Evolutionary conservation across 2,888 invertebrate species (phyloP).

Genomic region (Geotrupes spiniger): DNA sequence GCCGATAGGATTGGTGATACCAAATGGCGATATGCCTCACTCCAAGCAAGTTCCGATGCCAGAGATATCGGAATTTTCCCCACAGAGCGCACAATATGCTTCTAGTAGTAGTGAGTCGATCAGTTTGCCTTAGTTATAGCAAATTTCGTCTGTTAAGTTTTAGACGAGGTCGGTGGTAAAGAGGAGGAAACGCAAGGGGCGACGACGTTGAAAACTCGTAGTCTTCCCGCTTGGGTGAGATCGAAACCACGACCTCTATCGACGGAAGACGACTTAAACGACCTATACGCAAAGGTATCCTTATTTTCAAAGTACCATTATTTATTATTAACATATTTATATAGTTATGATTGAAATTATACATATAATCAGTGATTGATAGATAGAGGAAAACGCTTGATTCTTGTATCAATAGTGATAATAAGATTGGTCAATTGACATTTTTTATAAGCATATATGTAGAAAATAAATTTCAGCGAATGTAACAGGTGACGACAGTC

Average conservation of each 20-base stretch:
- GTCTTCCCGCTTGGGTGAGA: constrained; percentile 69
- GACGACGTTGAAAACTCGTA: constrained; percentile 58
- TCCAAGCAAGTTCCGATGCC: constrained; percentile 47
- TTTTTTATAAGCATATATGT: too few relatives aligned
- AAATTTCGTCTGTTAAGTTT: constrained; percentile 49
- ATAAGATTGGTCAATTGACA: too few relatives aligned
- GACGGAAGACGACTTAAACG: constrained; percentile 66
- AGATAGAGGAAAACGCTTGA: too few relatives aligned
- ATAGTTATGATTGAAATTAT: too few relatives aligned
- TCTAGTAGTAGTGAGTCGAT: constrained; percentile 63
- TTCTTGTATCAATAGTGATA: too few relatives aligned
- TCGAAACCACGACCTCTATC: constrained; percentile 67
- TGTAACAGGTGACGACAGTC: too few relatives aligned
- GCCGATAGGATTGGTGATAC: constrained; percentile 44
- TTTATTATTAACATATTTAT: too few relatives aligned
- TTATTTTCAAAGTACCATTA: too few relatives aligned
- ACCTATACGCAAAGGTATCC: constrained; percentile 69
- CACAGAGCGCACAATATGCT: constrained; percentile 58
- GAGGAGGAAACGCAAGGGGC: constrained; percentile 52
- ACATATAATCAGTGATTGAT: too few relatives aligned
- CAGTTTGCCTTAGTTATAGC: neutral
- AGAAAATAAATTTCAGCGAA: too few relatives aligned
- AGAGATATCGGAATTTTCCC: constrained; percentile 55
- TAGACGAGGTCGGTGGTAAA: constrained; percentile 57
- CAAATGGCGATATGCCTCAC: constrained; percentile 40